Percentiles rank a stretch among this genome's conserved stretches.
phyloP scores from a whole-genome alignment of 2,888 invertebrate genomes.

The Chorisops tibialis region DNA sequence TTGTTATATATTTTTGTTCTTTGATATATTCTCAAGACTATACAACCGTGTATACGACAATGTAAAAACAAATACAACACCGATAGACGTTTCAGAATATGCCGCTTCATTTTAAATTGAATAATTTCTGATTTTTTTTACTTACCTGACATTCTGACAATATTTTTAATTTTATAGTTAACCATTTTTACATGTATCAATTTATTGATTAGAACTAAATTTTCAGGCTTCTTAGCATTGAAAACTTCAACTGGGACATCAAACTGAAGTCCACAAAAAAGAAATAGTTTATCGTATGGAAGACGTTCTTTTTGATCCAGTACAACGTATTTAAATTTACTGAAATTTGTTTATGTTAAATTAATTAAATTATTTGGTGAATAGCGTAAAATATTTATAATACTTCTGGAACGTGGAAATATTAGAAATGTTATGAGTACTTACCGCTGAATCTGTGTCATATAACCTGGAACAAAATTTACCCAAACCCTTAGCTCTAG shows the following conservation, averaged over 20 bases:
- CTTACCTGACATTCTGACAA: conserved; percentile 1
- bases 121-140: not conserved
- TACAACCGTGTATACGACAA: too few relatives aligned
- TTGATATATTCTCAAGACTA: too few relatives aligned
- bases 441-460: conserved; percentile 60
- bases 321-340: conserved; percentile 58
- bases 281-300: conserved; percentile 57
- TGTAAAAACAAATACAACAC: too few relatives aligned
- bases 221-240: conserved; percentile 51
- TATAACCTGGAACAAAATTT: conserved; percentile 61
- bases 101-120: too few relatives aligned
- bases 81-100: too few relatives aligned
- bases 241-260: conserved; percentile 52
- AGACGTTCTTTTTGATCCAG: conserved; percentile 46
- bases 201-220: conserved; percentile 62
- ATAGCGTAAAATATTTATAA: not conserved
- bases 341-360: conserved; percentile 40
- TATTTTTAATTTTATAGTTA: conserved; percentile 5
- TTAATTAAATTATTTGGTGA: too few relatives aligned
- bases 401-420: not conserved
- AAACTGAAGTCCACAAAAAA: conserved; percentile 59
- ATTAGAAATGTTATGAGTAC: conserved; percentile 28
- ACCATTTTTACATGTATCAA: conserved; percentile 53
- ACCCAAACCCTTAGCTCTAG: conserved; percentile 62
- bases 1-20: too few relatives aligned